These are phyloP conservation scores for Siphonodentalium dalli DNA, from an alignment of 2,888 invertebrate genomes.

Conservation along the genomic window DNA sequence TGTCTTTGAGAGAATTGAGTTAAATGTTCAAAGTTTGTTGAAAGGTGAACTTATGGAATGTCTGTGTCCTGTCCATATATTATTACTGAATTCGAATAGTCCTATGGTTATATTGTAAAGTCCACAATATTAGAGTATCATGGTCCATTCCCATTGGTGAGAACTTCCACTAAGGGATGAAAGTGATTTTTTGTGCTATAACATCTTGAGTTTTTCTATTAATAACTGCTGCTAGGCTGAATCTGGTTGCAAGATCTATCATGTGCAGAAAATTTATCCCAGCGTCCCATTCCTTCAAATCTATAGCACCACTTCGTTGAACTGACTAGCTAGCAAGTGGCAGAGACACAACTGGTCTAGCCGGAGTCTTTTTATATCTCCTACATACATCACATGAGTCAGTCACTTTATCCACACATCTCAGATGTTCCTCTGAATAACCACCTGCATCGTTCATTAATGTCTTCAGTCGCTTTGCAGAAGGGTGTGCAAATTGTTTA, in stretches of 20 bases:
- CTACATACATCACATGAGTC: slow-evolving; percentile 16
- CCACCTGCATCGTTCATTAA: slow-evolving; percentile 25
- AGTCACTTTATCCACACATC: slow-evolving; percentile 12
- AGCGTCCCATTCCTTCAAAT: not conserved
- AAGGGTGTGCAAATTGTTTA: slow-evolving; percentile 34
- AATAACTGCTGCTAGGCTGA: not conserved
- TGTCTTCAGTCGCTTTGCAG: slow-evolving; percentile 18
- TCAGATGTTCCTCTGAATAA: slow-evolving; percentile 3
- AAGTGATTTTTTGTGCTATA: too few relatives aligned
- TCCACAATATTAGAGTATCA: too few relatives aligned
- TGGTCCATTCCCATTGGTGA: too few relatives aligned
- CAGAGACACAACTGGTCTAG: not conserved
- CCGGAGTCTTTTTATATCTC: not conserved
- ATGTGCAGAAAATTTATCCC: not conserved
- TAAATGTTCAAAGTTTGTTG: too few relatives aligned
- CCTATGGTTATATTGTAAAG: too few relatives aligned
- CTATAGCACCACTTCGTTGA: slow-evolving; percentile 1
- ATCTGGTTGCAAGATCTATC: slow-evolving; percentile 1
- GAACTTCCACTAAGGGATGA: too few relatives aligned
- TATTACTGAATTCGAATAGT: too few relatives aligned
- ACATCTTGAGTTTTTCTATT: too few relatives aligned
- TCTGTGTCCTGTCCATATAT: too few relatives aligned
- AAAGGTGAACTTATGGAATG: too few relatives aligned
- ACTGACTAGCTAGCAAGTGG: not conserved
- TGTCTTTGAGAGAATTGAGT: too few relatives aligned